A percentile compares a stretch with the other conserved stretches of the same genome.
These are phyloP conservation scores for Myzus persicae DNA, from an alignment of 1,140 invertebrate species.

Conservation along the genomic window DNA sequence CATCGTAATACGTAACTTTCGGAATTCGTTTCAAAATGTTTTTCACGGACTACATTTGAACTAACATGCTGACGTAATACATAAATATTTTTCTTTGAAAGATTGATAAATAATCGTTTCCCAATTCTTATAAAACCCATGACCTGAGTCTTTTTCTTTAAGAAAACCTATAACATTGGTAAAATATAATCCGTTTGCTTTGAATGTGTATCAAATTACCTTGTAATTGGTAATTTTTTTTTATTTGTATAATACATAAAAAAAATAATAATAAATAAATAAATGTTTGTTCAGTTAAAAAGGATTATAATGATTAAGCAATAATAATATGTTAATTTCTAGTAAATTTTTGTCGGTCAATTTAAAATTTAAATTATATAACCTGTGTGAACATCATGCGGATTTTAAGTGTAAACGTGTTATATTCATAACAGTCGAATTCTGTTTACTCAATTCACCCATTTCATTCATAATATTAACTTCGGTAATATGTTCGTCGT, in stretches of 20 bases:
- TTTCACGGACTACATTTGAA: not conserved
- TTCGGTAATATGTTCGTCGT: not conserved
- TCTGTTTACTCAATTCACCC: not conserved
- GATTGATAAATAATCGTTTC: not conserved
- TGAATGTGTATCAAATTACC: not conserved
- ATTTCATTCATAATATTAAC: not conserved
- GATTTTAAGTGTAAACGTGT: not conserved
- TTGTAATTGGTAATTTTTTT: not conserved
- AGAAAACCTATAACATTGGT: not conserved
- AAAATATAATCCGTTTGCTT: not conserved
- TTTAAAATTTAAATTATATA: not conserved
- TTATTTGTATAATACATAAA: too few relatives aligned
- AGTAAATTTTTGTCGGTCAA: not conserved
- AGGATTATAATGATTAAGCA: not conserved
- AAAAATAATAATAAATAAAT: not conserved
- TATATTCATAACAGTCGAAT: not conserved
- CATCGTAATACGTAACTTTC: not conserved
- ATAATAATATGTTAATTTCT: not conserved
- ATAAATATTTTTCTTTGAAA: not conserved
- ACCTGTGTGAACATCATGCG: not conserved
- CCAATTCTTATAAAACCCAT: not conserved
- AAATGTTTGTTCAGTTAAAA: not conserved
- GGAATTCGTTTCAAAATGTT: not conserved
- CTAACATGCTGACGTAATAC: not conserved
- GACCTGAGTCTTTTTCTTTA: not conserved